These are phyloP conservation scores for Bagarius yarrelli DNA, from an alignment of 2,113 vertebrate species.

Conservation along the genomic window DNA sequence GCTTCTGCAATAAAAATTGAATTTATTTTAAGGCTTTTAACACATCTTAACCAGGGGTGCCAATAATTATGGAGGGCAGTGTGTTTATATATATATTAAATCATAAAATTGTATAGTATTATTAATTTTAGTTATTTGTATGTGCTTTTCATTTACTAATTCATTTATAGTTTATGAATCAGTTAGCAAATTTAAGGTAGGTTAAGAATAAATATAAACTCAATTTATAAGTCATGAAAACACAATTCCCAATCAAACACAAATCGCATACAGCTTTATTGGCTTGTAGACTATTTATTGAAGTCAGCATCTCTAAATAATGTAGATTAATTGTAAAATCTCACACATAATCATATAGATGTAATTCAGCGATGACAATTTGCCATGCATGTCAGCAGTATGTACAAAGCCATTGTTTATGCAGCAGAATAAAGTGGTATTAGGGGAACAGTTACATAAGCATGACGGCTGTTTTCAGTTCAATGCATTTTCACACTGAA, in stretches of 20 bases:
- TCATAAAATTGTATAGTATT: neutral
- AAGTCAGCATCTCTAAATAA: conserved; percentile 38
- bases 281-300: conserved; percentile 28
- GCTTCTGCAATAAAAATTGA: no score
- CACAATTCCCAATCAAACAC: conserved; percentile 59
- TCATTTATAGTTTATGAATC: neutral
- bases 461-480: conserved; percentile 10
- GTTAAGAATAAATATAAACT: neutral
- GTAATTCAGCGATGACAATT: conserved; percentile 56
- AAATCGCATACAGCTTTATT: conserved; percentile 44
- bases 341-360: conserved; percentile 60
- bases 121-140: neutral
- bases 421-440: conserved; percentile 13
- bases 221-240: conserved; percentile 47
- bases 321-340: conserved; percentile 61
- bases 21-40: no score
- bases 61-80: no score
- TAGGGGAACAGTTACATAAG: neutral
- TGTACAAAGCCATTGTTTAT: conserved; percentile 39
- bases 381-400: conserved; percentile 47
- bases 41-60: no score
- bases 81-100: no score
- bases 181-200: neutral
- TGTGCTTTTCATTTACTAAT: neutral
- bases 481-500: conserved; percentile 29